A percentile compares a stretch with the other conserved stretches of the same genome.
Conservation (phyloP, 2,888 invertebrate genomes). For the Chaetoderma sp. region DNA sequence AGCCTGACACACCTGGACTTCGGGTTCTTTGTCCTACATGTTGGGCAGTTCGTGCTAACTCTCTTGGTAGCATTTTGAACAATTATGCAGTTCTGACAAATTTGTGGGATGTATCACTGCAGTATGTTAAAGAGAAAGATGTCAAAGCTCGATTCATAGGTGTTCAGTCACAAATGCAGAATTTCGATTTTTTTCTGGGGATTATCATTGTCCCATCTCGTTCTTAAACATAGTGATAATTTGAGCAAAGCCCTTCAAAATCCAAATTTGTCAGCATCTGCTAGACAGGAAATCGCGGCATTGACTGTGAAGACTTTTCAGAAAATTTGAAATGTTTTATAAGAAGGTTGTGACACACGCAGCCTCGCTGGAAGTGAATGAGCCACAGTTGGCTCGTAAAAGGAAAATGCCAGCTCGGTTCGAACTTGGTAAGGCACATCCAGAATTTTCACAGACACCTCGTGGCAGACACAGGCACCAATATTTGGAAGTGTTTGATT, state of each 20-base stretch:
- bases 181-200: constrained; percentile 17
- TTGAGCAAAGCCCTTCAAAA: too few relatives aligned
- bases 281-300: constrained; percentile 8
- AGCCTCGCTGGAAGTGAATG: neutral
- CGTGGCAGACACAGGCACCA: neutral
- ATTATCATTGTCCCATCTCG: neutral
- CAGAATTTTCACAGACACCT: neutral
- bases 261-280: constrained; percentile 2
- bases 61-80: constrained; percentile 13
- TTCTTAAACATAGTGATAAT: constrained; percentile 5
- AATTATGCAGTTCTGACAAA: constrained; percentile 7
- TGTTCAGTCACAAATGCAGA: neutral
- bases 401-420: neutral
- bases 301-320: constrained; percentile 1
- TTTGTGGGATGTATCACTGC: neutral
- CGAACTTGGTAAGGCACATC: neutral
- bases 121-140: neutral
- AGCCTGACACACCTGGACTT: constrained; percentile 28
- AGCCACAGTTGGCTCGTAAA: neutral
- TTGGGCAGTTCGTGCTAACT: constrained; percentile 31
- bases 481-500: neutral
- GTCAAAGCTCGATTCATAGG: neutral
- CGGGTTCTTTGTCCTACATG: constrained; percentile 31
- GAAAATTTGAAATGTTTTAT: constrained; percentile 6
- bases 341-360: neutral